Base-by-base conservation (phyloP, 1,140 invertebrate genomes). In the Thaumatotibia leucotreta region DNA sequence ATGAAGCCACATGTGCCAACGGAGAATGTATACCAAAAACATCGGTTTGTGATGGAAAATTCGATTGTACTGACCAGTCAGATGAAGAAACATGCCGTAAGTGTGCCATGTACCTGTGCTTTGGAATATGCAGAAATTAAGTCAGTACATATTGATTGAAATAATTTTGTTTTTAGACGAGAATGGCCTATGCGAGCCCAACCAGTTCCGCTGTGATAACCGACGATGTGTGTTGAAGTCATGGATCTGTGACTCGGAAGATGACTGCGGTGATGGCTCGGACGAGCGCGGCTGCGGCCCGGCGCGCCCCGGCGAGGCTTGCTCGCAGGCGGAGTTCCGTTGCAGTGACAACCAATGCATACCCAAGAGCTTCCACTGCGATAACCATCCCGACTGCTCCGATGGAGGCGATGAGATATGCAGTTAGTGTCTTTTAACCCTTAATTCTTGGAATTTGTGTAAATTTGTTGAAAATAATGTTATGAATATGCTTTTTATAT, bases 281-380 rank as follows among this genome's bases (percentile, higher is more conserved):
- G 97, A 97, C 76, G 96, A 97, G 84, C 83, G 91, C 54, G 92
- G 93, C 69, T 97, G 96, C 74, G 91, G 83, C 0, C 83, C 92
- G 6, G 80, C 83, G 24, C 86, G 88, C 4, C 93, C 93, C 27
- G 95, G 94, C 5, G 94, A 95, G 0, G 89, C 92, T 0, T 99
- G 98, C 80, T 91, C 92, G 14, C 92, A 94, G 50, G 94, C 95
- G 69, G 97, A 99, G 84, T 99, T 95, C 86, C 92, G 95, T 66
- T 99, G 98, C 84, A 93, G 93, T 61, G 89, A 94, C 65, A 91
- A 94, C 67, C 98, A 99, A 84, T 99, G 98, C 78, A 96, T 99
- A 70, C 98, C 98, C 0, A 96, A 95, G 82, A 95, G 94, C 69
- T 99, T 97, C 92, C 97, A 99, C 74, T 99, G 98, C 88, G 99